A percentile compares a stretch with the other conserved stretches of the same genome.
Evolutionary conservation across 2,113 vertebrate species (phyloP).

Genomic region (Pantherophis guttatus): DNA sequence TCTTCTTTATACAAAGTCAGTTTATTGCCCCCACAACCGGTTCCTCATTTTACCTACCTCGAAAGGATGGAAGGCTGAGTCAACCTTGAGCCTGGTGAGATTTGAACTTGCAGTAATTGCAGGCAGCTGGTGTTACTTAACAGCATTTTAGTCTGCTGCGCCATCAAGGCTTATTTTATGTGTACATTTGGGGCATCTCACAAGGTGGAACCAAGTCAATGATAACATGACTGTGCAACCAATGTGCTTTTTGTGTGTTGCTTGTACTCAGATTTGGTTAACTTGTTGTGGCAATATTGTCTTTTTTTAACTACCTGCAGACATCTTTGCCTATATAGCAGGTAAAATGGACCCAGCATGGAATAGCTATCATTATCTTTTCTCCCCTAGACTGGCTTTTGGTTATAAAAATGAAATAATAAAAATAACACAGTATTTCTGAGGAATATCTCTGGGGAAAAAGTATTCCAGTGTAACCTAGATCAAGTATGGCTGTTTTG

Average conservation of each 20-base stretch:
- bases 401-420: neutral
- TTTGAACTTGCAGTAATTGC: no score
- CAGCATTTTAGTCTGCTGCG: no score
- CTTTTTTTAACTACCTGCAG: neutral
- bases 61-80: no score
- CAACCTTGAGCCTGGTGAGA: no score
- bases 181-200: neutral
- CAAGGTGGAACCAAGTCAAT: neutral
- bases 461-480: neutral
- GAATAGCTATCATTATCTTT: neutral
- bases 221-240: neutral
- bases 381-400: neutral
- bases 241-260: neutral
- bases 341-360: neutral
- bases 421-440: no score
- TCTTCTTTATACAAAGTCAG: no score
- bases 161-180: neutral
- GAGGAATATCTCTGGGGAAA: neutral
- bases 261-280: neutral
- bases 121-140: no score
- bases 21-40: no score
- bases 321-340: neutral
- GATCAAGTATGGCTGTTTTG: conserved; percentile 14
- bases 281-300: neutral
- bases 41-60: no score